These are phyloP conservation scores for Cyaniris semiargus DNA, from an alignment of 2,888 invertebrate genomes.

Conservation along the genomic window DNA sequence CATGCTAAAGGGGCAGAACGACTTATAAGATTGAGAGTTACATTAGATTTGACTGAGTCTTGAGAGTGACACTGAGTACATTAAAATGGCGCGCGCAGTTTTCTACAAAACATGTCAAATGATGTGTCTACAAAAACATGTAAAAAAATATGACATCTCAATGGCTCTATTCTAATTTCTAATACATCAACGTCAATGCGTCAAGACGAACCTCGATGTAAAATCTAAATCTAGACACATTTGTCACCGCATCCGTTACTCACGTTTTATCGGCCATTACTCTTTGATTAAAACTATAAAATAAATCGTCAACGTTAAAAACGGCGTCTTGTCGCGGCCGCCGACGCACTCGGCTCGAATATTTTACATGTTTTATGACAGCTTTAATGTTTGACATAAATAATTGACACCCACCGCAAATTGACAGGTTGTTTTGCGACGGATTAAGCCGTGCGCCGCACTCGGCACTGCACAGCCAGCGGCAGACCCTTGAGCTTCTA, in stretches of 20 bases:
- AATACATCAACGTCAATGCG: not conserved
- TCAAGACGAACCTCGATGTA: constrained; percentile 27
- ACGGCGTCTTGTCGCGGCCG: constrained; percentile 32
- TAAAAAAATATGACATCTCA: not conserved
- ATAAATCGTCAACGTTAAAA: constrained; percentile 46
- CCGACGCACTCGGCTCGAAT: constrained; percentile 34
- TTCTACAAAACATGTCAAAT: too few relatives aligned
- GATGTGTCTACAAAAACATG: not conserved
- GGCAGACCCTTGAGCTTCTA: not conserved
- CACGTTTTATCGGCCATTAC: constrained; percentile 46
- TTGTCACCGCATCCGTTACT: constrained; percentile 27
- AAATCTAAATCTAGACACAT: constrained; percentile 30
- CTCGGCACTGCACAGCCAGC: not conserved
- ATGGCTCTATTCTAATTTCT: not conserved
- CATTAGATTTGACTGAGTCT: not conserved
- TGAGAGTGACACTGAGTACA: not conserved
- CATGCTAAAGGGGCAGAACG: too few relatives aligned
- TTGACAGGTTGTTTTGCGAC: constrained; percentile 21
- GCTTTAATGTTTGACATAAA: constrained; percentile 53
- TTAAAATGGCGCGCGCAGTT: too few relatives aligned
- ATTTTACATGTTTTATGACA: constrained; percentile 58
- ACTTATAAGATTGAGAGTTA: too few relatives aligned
- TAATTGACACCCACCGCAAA: constrained; percentile 42
- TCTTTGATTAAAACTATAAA: constrained; percentile 45
- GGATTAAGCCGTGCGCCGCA: not conserved